Evolutionary conservation across 2,888 invertebrate genomes (phyloP).

Genomic region (Drosophila koepferae): DNA sequence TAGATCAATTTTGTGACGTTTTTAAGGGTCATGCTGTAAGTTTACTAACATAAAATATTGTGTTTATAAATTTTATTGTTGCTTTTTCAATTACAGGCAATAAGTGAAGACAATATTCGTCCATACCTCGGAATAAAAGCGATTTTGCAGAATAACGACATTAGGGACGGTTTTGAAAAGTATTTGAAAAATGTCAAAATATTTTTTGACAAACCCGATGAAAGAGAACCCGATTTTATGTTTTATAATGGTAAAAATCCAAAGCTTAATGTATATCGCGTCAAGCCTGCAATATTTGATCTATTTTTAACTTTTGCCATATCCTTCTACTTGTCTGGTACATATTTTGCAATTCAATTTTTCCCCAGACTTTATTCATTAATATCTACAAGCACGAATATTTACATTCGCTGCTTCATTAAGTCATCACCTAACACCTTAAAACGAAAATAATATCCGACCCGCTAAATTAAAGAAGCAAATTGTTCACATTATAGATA

Average conservation of each 20-base stretch:
- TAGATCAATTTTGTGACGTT: conserved; percentile 87
- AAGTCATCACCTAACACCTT: conserved; percentile 27
- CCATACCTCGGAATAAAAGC: conserved; percentile 92
- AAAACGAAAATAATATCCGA: conserved; percentile 43
- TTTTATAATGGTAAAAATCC: conserved; percentile 94
- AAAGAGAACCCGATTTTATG: conserved; percentile 96
- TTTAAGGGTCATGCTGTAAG: conserved; percentile 92
- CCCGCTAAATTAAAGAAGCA: not conserved
- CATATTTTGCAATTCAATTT: conserved; percentile 92
- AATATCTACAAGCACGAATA: conserved; percentile 84
- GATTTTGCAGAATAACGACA: conserved; percentile 88
- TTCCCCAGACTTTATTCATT: conserved; percentile 89
- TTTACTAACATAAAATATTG: conserved; percentile 26
- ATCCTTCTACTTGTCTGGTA: conserved; percentile 91
- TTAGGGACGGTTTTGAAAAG: conserved; percentile 90
- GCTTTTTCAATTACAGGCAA: conserved; percentile 86
- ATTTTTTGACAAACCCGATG: conserved; percentile 90
- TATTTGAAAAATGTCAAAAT: conserved; percentile 92
- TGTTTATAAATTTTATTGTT: not conserved
- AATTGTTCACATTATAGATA: not conserved
- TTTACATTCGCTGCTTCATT: conserved; percentile 14
- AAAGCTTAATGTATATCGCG: conserved; percentile 94
- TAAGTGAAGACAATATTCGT: conserved; percentile 90
- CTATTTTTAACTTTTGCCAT: conserved; percentile 95
- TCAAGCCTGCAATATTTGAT: conserved; percentile 99